phyloP scores from a whole-genome alignment of 2,113 vertebrate species.

The Ramphastos sulfuratus region DNA sequence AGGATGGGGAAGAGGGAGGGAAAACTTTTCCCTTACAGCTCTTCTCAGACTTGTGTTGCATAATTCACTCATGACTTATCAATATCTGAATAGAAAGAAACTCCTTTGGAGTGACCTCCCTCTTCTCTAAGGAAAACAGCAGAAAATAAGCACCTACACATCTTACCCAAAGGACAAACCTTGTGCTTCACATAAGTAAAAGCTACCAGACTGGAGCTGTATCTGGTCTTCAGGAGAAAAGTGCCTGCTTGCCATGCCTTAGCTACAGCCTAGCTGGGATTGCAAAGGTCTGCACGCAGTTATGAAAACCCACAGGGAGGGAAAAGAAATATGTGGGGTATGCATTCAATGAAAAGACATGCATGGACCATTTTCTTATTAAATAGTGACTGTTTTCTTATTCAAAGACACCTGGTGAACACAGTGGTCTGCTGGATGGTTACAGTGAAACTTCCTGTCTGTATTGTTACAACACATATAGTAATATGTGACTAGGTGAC shows the following conservation, averaged over 20 bases:
- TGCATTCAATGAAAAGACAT: background rate
- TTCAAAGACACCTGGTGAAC: background rate
- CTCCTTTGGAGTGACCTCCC: background rate
- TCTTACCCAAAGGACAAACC: background rate
- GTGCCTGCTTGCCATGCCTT: rapidly evolving
- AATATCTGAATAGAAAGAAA: background rate
- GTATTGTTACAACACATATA: background rate
- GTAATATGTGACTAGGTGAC: background rate
- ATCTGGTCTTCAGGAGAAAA: background rate
- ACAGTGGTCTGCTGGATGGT: background rate
- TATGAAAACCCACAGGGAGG: background rate
- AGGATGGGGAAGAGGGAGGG: background rate
- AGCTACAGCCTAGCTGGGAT: background rate
- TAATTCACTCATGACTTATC: background rate
- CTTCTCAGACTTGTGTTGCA: background rate
- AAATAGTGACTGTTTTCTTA: background rate
- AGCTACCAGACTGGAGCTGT: background rate
- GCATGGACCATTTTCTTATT: background rate
- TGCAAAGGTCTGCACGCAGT: background rate
- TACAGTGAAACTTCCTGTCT: background rate
- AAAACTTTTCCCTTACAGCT: background rate
- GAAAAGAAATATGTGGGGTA: background rate
- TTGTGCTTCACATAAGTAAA: background rate
- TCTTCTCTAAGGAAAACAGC: background rate
- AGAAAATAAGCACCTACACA: background rate